A percentile compares a stretch with the other conserved stretches of the same genome.
These are phyloP conservation scores for Neomonachus schauinslandi DNA, from an alignment of 2,113 vertebrate species.

Conservation along the genomic window DNA sequence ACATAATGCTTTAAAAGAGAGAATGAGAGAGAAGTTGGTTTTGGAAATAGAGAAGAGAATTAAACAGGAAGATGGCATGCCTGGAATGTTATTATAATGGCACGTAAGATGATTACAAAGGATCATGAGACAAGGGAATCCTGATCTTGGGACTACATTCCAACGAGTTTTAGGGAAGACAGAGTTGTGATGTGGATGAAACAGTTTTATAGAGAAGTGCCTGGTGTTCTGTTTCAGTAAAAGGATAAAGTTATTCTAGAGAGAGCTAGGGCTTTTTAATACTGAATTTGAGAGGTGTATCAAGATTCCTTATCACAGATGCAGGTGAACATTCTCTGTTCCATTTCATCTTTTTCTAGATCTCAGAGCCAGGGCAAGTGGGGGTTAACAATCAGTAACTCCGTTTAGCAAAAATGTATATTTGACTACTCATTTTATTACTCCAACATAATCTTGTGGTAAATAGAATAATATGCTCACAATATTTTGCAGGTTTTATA, in stretches of 20 bases:
- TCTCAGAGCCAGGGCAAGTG: not conserved
- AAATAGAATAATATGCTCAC: not conserved
- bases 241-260: not conserved
- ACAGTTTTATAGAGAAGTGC: not conserved
- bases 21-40: not conserved
- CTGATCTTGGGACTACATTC: not conserved
- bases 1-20: not conserved
- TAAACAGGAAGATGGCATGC: not conserved
- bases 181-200: not conserved
- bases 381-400: not conserved
- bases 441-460: not conserved
- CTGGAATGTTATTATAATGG: not conserved
- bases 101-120: not conserved
- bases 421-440: not conserved
- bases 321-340: not conserved
- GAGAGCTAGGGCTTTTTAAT: not conserved
- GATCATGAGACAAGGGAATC: not conserved
- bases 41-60: not conserved
- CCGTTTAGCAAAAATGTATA: not conserved
- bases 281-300: not conserved
- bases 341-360: not conserved
- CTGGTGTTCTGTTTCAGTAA: not conserved
- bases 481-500: not conserved
- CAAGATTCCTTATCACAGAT: not conserved
- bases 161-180: not conserved